phyloP scores from a whole-genome alignment of 2,797 vertebrate species.

The Microchirus variegatus region DNA sequence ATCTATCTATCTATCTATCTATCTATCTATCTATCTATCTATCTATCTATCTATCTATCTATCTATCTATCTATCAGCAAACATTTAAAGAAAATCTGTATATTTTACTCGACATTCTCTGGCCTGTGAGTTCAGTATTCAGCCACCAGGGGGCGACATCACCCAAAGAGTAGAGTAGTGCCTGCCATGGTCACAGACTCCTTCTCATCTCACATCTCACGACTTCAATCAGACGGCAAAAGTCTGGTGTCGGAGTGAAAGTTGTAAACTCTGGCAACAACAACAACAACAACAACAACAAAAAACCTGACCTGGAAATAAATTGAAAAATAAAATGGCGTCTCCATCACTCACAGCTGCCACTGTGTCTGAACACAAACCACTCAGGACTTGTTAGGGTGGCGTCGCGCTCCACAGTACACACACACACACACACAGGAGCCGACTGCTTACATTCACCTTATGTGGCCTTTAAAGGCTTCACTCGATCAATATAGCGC shows the following conservation, averaged over 20 bases:
- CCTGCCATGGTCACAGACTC: not conserved
- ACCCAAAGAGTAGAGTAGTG: not conserved
- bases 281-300: too few relatives aligned
- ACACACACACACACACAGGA: not conserved
- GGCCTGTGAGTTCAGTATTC: conserved; percentile 13
- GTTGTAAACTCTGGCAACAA: not conserved
- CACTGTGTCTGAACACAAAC: conserved; percentile 1
- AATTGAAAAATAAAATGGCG: conserved; percentile 25
- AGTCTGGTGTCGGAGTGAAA: conserved; percentile 11
- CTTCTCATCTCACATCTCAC: not conserved
- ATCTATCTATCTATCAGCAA: too few relatives aligned
- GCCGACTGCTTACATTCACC: conserved; percentile 2
- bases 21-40: too few relatives aligned
- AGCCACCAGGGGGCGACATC: conserved; percentile 60
- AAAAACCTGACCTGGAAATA: conserved; percentile 3
- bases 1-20: too few relatives aligned
- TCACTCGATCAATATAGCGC: conserved; percentile 6
- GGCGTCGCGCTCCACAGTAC: not conserved
- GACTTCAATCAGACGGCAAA: conserved; percentile 4
- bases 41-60: too few relatives aligned
- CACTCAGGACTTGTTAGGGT: conserved; percentile 14
- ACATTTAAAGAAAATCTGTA: too few relatives aligned
- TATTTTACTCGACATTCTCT: too few relatives aligned
- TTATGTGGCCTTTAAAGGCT: not conserved
- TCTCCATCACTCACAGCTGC: conserved; percentile 20